These are phyloP conservation scores for Bothrops jararaca DNA, from an alignment of 2,113 vertebrate genomes.

Conservation along the genomic window DNA sequence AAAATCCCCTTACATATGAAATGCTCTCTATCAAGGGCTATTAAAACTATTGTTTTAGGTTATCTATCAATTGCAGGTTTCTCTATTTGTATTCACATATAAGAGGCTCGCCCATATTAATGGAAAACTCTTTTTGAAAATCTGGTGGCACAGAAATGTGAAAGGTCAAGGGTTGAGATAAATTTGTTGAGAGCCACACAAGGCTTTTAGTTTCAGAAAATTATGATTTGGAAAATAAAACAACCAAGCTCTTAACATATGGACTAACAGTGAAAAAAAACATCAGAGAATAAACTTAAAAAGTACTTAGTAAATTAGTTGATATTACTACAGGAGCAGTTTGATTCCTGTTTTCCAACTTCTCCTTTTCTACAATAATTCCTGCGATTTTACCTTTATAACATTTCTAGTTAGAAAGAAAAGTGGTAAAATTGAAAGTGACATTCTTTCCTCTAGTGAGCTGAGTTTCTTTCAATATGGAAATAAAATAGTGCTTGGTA, in stretches of 20 bases:
- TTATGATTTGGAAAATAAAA: slow-evolving; percentile 18
- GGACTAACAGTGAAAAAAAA: background rate
- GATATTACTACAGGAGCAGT: slow-evolving; percentile 1
- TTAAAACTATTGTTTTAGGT: slow-evolving; percentile 80
- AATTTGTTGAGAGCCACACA: slow-evolving; percentile 48
- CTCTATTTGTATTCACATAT: slow-evolving; percentile 51
- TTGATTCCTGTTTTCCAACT: slow-evolving; percentile 5
- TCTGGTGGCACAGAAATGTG: slow-evolving; percentile 41
- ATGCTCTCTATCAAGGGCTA: slow-evolving; percentile 70
- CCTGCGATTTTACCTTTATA: background rate
- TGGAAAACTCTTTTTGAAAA: slow-evolving; percentile 39
- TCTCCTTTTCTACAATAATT: background rate
- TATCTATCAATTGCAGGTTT: slow-evolving; percentile 78
- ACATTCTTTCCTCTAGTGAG: background rate
- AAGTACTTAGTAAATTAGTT: slow-evolving; percentile 3
- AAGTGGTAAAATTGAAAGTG: background rate
- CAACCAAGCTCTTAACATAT: background rate
- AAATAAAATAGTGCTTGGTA: background rate
- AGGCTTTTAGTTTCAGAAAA: slow-evolving; percentile 45
- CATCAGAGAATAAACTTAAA: background rate
- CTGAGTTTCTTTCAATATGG: background rate
- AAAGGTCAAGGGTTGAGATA: slow-evolving; percentile 57
- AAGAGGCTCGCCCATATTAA: slow-evolving; percentile 50
- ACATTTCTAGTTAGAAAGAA: background rate
- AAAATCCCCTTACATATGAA: slow-evolving; percentile 75